Evolutionary conservation across 2,888 invertebrate genomes (phyloP), one percentile per base, ranked within the genome.

Genomic region (Chironomus riparius): DNA sequence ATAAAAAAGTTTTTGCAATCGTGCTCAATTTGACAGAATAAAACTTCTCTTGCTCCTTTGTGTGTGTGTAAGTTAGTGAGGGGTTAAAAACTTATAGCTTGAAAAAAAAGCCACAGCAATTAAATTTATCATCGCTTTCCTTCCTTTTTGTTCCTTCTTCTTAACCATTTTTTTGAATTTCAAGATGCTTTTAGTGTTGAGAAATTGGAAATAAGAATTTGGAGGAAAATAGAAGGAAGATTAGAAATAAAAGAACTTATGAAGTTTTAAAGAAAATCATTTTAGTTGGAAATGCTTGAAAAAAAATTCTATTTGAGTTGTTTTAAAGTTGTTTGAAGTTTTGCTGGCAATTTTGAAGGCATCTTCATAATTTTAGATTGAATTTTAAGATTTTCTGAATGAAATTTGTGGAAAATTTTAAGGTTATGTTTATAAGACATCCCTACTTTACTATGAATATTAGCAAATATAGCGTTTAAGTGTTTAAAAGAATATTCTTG

Each of bases 51-150:
- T 56, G 6, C 56, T 56, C 56, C 6, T 12, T 38, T 38, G 10
- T 38, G 38, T 38, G 38, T 38, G 38, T 38, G 38, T 38, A 38
- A 38, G 38, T 38, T 38, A 38, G 38, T 38, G 10, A 38, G 38
- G 38, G 38, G 38, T 38, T 38, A 38, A 65, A 38, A 56, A 61
- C 48, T 61, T 72, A 38, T 61, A n/a, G 62, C 18, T 72, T 24
- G 38, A 38, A 38, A 38, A 28, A 48, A 70, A 47, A 70, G 38
- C 72, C 62, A 38, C 62, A 72, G 72, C 72, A 72, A 72, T 72
- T 72, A 72, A 72, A 72, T 72, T 72, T 72, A 61, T 72, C 62
- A 61, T 72, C 56, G 62, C 62, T 15, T 56, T 56, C 56, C 56
- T 56, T 56, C 15, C 15, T 15, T 15, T 15, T 18, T 56, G 56